Evolutionary conservation across 2,888 invertebrate species (phyloP).

Genomic region (Stomorhina lunata): DNA sequence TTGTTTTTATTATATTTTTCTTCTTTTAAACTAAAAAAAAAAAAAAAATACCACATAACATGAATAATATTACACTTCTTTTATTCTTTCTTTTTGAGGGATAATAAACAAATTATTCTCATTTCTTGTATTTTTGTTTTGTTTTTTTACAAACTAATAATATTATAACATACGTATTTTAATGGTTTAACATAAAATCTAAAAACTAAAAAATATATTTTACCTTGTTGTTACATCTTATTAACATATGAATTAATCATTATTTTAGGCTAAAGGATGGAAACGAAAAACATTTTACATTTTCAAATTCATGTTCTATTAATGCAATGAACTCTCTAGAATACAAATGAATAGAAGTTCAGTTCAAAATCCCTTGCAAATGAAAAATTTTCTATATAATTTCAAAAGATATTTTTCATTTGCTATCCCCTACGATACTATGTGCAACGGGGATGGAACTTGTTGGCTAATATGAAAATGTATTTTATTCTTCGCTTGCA

Average conservation of each 20-base stretch:
- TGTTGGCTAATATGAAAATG: too few relatives aligned
- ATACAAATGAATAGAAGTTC: too few relatives aligned
- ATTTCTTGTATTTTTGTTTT: neutral
- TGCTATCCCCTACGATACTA: too few relatives aligned
- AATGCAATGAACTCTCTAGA: too few relatives aligned
- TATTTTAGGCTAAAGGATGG: too few relatives aligned
- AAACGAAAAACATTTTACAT: too few relatives aligned
- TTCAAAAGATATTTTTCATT: too few relatives aligned
- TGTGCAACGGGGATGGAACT: too few relatives aligned
- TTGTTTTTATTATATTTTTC: conserved; percentile 40
- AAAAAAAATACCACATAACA: conserved; percentile 42
- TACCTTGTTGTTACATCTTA: neutral
- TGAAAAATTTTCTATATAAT: too few relatives aligned
- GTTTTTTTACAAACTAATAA: neutral
- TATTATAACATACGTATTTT: conserved; percentile 51
- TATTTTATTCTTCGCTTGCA: too few relatives aligned
- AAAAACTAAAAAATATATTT: conserved; percentile 30
- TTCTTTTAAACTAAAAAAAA: conserved; percentile 40
- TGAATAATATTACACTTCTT: conserved; percentile 23
- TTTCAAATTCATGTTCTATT: too few relatives aligned
- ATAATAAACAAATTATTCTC: neutral
- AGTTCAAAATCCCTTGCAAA: too few relatives aligned
- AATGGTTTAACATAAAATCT: conserved; percentile 45
- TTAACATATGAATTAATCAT: neutral
- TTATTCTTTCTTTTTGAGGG: neutral